Conservation (phyloP, 2,888 invertebrate genomes). For the Syrphus vitripennis region DNA sequence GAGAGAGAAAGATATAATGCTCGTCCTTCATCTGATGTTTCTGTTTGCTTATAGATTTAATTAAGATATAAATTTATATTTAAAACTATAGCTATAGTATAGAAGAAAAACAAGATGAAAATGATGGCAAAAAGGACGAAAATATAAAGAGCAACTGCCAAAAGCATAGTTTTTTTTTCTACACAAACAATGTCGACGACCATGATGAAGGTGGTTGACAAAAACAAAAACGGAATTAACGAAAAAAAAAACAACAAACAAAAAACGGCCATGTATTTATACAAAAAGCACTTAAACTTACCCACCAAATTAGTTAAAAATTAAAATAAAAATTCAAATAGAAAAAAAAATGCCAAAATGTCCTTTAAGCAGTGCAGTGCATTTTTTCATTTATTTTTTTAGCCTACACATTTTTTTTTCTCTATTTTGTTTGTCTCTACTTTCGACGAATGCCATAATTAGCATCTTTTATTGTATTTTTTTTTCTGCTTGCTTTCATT, state of each 20-base stretch:
- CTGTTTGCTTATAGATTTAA: slow-evolving; percentile 64
- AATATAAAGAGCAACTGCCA: slow-evolving; percentile 36
- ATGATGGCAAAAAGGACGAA: not conserved
- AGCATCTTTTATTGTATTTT: slow-evolving; percentile 63
- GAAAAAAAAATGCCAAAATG: not conserved
- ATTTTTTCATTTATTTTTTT: not conserved
- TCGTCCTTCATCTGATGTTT: slow-evolving; percentile 17
- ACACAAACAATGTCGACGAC: not conserved
- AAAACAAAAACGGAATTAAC: not conserved
- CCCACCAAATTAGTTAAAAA: slow-evolving; percentile 59
- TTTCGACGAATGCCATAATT: slow-evolving; percentile 64
- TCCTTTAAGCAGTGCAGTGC: not conserved
- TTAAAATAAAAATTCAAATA: not conserved
- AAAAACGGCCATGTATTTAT: slow-evolving; percentile 3
- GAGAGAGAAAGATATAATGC: not conserved
- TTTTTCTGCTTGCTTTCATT: not conserved
- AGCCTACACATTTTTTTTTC: not conserved
- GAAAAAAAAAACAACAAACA: not conserved
- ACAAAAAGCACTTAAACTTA: slow-evolving; percentile 52
- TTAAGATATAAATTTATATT: slow-evolving; percentile 51
- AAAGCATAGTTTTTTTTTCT: slow-evolving; percentile 39
- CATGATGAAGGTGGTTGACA: not conserved
- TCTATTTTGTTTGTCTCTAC: slow-evolving; percentile 45
- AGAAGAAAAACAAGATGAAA: not conserved
- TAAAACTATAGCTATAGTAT: not conserved